Conservation (phyloP, 2,113 vertebrate species). For the Lutjanus erythropterus region DNA sequence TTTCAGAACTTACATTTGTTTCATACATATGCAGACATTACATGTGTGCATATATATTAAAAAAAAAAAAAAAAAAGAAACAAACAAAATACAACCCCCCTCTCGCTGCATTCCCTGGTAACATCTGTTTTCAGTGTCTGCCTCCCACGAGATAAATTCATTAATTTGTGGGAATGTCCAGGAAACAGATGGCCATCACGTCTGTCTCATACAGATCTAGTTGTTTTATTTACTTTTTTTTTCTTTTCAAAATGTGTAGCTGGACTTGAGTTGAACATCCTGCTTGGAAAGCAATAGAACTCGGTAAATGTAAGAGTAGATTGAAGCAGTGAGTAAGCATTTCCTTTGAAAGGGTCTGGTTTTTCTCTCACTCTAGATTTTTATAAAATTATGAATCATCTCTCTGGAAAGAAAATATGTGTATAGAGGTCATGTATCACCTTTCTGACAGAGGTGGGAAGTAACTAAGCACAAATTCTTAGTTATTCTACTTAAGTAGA, state of each 20-base stretch:
- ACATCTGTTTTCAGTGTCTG: slow-evolving; percentile 73
- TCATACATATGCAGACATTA: background rate
- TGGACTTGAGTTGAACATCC: background rate
- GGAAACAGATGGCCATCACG: slow-evolving; percentile 71
- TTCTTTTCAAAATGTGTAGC: background rate
- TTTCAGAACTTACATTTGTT: background rate
- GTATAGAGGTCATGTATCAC: background rate
- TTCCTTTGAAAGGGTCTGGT: background rate
- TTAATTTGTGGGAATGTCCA: slow-evolving; percentile 69
- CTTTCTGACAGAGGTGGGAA: no score
- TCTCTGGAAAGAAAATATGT: background rate
- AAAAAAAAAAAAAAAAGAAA: slow-evolving; percentile 4
- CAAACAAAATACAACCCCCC: background rate
- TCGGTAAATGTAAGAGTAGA: background rate
- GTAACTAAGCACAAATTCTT: no score
- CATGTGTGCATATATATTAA: background rate
- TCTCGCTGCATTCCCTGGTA: slow-evolving; percentile 30
- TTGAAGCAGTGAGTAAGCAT: background rate
- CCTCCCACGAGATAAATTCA: slow-evolving; percentile 72
- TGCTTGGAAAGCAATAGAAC: background rate
- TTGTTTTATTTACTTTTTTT: no score
- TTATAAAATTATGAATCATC: background rate
- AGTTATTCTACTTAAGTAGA: no score
- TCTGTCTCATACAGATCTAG: slow-evolving; percentile 29
- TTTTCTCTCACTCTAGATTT: background rate